A percentile compares a stretch with the other conserved stretches of the same genome.
Evolutionary conservation across 2,113 vertebrate species (phyloP).

Genomic region (Nettapus auritus): DNA sequence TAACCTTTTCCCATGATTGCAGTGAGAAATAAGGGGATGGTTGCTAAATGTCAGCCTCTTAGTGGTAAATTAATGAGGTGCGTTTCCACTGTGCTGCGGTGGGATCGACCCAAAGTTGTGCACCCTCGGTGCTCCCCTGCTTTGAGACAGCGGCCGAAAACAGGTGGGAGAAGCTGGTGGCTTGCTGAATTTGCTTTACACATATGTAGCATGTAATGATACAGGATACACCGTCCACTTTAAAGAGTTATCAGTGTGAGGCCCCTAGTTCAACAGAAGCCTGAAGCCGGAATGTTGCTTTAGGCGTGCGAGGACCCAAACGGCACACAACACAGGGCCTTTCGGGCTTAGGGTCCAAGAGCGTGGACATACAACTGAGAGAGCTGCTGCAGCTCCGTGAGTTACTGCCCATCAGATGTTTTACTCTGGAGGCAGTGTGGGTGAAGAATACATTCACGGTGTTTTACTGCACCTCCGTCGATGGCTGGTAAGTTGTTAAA

Average conservation of each 20-base stretch:
- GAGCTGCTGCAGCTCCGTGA: background rate
- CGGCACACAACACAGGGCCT: background rate
- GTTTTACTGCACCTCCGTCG: background rate
- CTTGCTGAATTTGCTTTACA: background rate
- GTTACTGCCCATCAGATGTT: background rate
- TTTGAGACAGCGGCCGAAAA: background rate
- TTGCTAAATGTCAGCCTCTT: background rate
- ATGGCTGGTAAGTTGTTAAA: background rate
- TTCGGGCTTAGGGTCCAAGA: background rate
- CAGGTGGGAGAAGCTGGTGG: background rate
- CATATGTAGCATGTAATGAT: fast-evolving
- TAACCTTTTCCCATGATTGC: background rate
- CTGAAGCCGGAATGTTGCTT: background rate
- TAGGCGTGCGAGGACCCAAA: background rate
- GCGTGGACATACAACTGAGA: fast-evolving
- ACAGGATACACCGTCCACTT: background rate
- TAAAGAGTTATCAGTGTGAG: background rate
- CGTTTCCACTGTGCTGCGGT: background rate
- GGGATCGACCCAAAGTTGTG: background rate
- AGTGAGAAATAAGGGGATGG: background rate
- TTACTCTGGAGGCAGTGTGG: background rate
- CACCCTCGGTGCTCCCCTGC: background rate
- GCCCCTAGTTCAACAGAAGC: background rate
- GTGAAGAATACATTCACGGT: background rate
- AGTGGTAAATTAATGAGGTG: background rate